phyloP scores from a whole-genome alignment of 2,888 invertebrate genomes.

The Leptopterna dolabrata region DNA sequence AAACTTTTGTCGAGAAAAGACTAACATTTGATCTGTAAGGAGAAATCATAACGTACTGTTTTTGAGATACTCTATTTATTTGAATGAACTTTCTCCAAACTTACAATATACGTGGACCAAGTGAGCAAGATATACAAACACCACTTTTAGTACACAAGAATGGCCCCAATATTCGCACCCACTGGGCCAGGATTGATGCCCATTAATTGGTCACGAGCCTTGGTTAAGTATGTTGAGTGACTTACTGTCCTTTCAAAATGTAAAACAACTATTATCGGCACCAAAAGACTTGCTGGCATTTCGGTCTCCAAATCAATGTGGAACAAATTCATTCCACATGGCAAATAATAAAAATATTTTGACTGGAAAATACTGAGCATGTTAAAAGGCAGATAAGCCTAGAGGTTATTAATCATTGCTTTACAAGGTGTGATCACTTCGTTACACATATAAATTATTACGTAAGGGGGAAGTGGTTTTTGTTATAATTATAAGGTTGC shows the following conservation, averaged over 20 bases:
- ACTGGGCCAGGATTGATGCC: conserved; percentile 50
- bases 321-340: background rate
- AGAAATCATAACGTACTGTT: background rate
- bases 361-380: conserved; percentile 36
- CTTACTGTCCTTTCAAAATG: conserved; percentile 1
- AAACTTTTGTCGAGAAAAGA: no score
- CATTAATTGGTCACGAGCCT: conserved; percentile 50
- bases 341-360: background rate
- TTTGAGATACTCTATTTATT: conserved; percentile 34
- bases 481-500: conserved; percentile 2
- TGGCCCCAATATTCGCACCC: conserved; percentile 52
- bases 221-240: conserved; percentile 30
- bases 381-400: conserved; percentile 24
- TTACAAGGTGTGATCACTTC: background rate
- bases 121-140: conserved; percentile 49
- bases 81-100: conserved; percentile 27
- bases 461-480: background rate
- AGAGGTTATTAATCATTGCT: background rate
- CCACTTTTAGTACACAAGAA: conserved; percentile 41
- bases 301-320: conserved; percentile 1
- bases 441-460: background rate
- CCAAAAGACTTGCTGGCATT: background rate
- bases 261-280: conserved; percentile 6
- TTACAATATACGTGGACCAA: conserved; percentile 46
- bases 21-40: background rate